Conservation (phyloP, 92 coral and sea anemone genomes). For the Paragorgia papillata region DNA sequence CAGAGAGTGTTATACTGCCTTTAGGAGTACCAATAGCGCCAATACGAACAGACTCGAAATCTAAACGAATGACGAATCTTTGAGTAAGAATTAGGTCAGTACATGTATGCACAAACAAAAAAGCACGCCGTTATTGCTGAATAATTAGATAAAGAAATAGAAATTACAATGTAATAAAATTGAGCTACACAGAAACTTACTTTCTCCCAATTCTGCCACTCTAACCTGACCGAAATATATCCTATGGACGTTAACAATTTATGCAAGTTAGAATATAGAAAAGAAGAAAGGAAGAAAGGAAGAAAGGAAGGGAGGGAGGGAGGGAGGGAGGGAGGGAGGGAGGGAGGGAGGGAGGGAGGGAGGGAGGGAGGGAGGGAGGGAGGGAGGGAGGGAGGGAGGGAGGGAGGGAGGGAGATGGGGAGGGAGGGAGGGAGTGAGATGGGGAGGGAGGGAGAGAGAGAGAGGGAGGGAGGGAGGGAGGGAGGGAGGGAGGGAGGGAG, state of each 20-base stretch:
- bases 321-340: background rate
- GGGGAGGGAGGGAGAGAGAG: background rate
- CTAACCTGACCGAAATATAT: conserved; percentile 92
- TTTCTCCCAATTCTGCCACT: conserved; percentile 87
- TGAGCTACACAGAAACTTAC: conserved; percentile 61
- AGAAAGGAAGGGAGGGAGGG: background rate
- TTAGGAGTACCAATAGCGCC: conserved; percentile 94
- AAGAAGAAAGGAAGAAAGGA: background rate
- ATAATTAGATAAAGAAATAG: no score
- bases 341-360: background rate
- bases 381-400: background rate
- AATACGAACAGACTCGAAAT: conserved; percentile 76
- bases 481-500: background rate
- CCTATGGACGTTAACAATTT: conserved; percentile 48
- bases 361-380: background rate
- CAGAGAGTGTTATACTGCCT: conserved; percentile 87
- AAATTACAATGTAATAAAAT: background rate
- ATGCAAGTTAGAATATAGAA: background rate
- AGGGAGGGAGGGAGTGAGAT: background rate
- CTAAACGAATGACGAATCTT: conserved; percentile 38
- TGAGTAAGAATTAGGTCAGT: background rate
- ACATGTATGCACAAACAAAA: background rate
- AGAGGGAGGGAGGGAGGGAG: background rate
- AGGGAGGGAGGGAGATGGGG: background rate
- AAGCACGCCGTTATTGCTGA: background rate